phyloP scores from a whole-genome alignment of 2,888 invertebrate genomes.

The Bruchidius siliquastri region DNA sequence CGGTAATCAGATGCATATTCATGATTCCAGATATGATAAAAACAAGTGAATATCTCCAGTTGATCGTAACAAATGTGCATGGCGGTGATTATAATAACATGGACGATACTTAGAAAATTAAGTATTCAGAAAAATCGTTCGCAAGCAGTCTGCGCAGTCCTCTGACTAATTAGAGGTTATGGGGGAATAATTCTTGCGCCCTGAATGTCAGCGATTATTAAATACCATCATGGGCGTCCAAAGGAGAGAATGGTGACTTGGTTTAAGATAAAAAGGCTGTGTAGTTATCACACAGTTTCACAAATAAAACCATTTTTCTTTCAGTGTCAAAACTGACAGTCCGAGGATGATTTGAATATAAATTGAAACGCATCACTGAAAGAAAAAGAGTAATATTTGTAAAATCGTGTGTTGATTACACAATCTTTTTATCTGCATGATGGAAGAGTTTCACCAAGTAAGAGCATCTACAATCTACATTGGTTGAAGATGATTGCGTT shows the following conservation, averaged over 20 bases:
- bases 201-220: constrained; percentile 32
- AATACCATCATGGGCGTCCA: neutral
- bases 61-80: neutral
- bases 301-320: too few relatives aligned
- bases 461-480: too few relatives aligned
- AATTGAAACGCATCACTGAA: too few relatives aligned
- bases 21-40: neutral
- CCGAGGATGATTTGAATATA: too few relatives aligned
- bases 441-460: too few relatives aligned
- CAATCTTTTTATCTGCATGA: too few relatives aligned
- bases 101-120: neutral
- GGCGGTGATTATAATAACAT: neutral
- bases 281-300: too few relatives aligned
- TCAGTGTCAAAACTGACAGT: too few relatives aligned
- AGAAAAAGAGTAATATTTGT: too few relatives aligned
- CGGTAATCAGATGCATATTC: neutral
- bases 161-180: constrained; percentile 28
- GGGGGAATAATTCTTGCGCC: constrained; percentile 31
- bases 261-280: too few relatives aligned
- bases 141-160: neutral
- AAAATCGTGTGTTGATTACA: too few relatives aligned
- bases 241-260: neutral
- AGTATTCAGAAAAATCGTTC: neutral
- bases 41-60: neutral
- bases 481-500: too few relatives aligned